Evolutionary conservation across 2,888 invertebrate species (phyloP).

Genomic region (Harmothoe impar): DNA sequence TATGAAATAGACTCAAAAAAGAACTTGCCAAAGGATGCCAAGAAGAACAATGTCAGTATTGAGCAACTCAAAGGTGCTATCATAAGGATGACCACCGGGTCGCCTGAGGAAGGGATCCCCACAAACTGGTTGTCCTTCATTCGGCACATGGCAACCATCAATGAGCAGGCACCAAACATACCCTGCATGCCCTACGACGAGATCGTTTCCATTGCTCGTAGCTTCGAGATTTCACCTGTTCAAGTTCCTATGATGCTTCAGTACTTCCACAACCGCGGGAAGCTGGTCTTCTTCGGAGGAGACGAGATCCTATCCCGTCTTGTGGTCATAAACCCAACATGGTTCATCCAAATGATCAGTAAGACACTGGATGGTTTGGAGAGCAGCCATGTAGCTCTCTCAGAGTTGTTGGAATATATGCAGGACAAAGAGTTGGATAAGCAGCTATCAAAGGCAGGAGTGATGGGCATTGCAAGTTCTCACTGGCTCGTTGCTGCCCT

Average conservation of each 20-base stretch:
- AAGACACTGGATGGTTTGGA: conserved; percentile 69
- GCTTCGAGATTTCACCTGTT: conserved; percentile 71
- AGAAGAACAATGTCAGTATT: conserved; percentile 73
- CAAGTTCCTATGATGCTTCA: conserved; percentile 70
- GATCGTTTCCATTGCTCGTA: conserved; percentile 71
- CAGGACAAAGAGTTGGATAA: conserved; percentile 72
- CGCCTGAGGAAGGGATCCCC: conserved; percentile 69
- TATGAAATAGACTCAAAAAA: conserved; percentile 72
- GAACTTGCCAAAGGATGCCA: conserved; percentile 73
- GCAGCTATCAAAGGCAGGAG: conserved; percentile 69
- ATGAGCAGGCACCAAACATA: conserved; percentile 70
- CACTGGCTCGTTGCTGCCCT: conserved; percentile 72
- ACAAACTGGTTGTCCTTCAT: conserved; percentile 71
- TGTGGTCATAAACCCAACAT: conserved; percentile 73
- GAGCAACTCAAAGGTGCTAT: conserved; percentile 73
- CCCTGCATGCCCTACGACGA: conserved; percentile 72
- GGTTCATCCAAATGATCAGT: conserved; percentile 71
- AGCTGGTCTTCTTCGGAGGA: conserved; percentile 71
- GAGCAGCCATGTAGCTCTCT: conserved; percentile 62
- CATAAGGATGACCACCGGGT: conserved; percentile 67
- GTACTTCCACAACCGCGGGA: conserved; percentile 73
- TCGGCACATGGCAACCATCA: conserved; percentile 71
- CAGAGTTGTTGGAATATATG: conserved; percentile 68
- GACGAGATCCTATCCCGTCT: conserved; percentile 70
- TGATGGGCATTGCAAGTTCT: conserved; percentile 68